phyloP scores from a whole-genome alignment of 2,888 invertebrate genomes.

The Sesia bembeciformis region DNA sequence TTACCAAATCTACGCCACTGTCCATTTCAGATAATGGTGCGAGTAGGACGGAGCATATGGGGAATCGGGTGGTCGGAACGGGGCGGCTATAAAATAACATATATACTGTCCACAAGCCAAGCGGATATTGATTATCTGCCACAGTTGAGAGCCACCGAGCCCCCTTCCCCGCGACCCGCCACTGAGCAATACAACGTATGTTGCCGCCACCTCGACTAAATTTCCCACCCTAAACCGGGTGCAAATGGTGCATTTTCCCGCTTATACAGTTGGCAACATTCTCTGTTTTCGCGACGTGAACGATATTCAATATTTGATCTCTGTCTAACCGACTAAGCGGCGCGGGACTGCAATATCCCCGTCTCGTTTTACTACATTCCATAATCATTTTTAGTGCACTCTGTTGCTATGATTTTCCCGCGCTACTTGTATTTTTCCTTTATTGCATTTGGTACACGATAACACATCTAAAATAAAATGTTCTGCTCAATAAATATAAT shows the following conservation, averaged over 20 bases:
- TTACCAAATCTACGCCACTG: slow-evolving; percentile 74
- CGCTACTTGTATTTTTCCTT: slow-evolving; percentile 47
- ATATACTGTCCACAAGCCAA: slow-evolving; percentile 76
- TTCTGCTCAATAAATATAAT: too few relatives aligned
- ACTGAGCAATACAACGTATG: slow-evolving; percentile 36
- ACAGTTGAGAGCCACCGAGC: slow-evolving; percentile 71
- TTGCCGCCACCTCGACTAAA: slow-evolving; percentile 16
- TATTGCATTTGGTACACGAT: slow-evolving; percentile 16
- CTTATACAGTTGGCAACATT: slow-evolving; percentile 21
- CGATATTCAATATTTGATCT: slow-evolving; percentile 73
- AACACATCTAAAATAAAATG: too few relatives aligned
- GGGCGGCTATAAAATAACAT: slow-evolving; percentile 63
- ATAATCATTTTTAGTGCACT: slow-evolving; percentile 73
- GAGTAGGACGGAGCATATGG: slow-evolving; percentile 37
- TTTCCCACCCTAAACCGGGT: slow-evolving; percentile 36
- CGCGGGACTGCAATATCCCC: slow-evolving; percentile 60
- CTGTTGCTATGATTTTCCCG: slow-evolving; percentile 68
- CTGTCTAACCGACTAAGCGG: slow-evolving; percentile 68
- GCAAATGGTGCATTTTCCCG: slow-evolving; percentile 40
- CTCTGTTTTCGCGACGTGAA: slow-evolving; percentile 31
- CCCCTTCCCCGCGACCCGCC: slow-evolving; percentile 39
- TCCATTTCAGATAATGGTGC: slow-evolving; percentile 73
- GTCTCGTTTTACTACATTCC: slow-evolving; percentile 65
- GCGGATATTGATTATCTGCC: slow-evolving; percentile 77
- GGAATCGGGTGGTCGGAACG: slow-evolving; percentile 25